Percentiles rank a stretch among this genome's conserved stretches.
These are phyloP conservation scores for Drosophila eugracilis DNA, from an alignment of 1,140 invertebrate genomes.

Conservation along the genomic window DNA sequence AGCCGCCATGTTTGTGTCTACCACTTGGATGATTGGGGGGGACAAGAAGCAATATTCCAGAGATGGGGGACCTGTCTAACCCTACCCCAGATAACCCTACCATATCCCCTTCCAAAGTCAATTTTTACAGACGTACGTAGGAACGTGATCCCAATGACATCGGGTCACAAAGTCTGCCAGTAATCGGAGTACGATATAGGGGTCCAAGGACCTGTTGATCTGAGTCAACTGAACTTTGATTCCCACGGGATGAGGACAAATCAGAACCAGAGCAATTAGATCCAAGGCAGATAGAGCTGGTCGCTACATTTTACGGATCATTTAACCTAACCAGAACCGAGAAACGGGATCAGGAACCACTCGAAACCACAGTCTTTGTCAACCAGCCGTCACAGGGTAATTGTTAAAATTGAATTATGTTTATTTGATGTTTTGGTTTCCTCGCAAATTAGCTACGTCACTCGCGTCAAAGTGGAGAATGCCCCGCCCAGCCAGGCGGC, in stretches of 20 bases:
- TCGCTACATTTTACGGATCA: conserved; percentile 61
- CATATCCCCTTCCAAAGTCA: not conserved
- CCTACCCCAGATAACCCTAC: not conserved
- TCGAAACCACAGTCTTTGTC: conserved; percentile 63
- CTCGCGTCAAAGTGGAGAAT: conserved; percentile 4
- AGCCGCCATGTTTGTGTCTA: conserved; percentile 66
- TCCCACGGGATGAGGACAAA: conserved; percentile 60
- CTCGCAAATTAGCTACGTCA: conserved; percentile 83
- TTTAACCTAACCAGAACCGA: conserved; percentile 52
- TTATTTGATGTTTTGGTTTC: conserved; percentile 84
- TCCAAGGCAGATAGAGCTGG: conserved; percentile 32
- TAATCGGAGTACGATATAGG: conserved; percentile 61
- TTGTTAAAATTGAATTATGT: conserved; percentile 84
- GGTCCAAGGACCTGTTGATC: conserved; percentile 68
- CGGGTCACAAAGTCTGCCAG: conserved; percentile 55
- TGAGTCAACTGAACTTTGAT: conserved; percentile 7
- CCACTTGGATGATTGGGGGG: not conserved
- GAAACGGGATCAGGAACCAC: conserved; percentile 49
- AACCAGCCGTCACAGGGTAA: conserved; percentile 58
- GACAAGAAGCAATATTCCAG: not conserved
- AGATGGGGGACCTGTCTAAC: not conserved
- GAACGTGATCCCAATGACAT: not conserved
- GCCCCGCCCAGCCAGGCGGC: conserved; percentile 38
- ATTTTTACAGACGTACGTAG: conserved; percentile 44
- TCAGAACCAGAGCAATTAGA: conserved; percentile 49